Conservation (phyloP, 2,113 vertebrate genomes). For the Sigmodon hispidus region DNA sequence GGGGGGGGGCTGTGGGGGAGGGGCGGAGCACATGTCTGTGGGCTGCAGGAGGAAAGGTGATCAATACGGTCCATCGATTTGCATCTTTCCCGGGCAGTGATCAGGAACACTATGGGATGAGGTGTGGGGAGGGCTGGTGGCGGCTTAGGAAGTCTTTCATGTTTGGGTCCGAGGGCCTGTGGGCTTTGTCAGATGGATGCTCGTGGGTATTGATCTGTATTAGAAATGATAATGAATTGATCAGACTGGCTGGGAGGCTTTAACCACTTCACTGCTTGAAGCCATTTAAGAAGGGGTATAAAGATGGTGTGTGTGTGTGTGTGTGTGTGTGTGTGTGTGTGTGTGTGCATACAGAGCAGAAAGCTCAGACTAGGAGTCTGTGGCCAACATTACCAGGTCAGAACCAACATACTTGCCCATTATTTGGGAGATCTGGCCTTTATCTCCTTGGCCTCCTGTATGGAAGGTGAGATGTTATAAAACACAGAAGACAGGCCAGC, state of each 20-base stretch:
- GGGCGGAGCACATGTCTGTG: constrained; percentile 79
- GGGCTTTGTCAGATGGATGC: constrained; percentile 82
- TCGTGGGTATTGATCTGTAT: constrained; percentile 84
- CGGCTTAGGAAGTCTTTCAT: constrained; percentile 77
- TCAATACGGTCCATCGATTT: constrained; percentile 80
- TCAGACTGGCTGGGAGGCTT: constrained; percentile 79
- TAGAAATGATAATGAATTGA: constrained; percentile 89
- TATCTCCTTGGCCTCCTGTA: rapidly evolving
- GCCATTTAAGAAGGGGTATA: rapidly evolving
- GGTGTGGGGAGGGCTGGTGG: not conserved
- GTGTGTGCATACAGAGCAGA: not conserved
- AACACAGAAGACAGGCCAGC: not conserved
- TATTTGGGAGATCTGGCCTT: rapidly evolving
- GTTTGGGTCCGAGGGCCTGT: constrained; percentile 23
- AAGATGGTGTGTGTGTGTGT: not conserved
- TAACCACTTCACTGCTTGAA: constrained; percentile 79
- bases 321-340: not conserved
- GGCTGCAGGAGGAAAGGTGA: constrained; percentile 27
- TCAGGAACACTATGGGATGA: not conserved
- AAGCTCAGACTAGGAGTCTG: not conserved
- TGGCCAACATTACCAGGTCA: no score
- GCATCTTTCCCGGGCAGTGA: constrained; percentile 57
- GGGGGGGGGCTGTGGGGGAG: constrained; percentile 77
- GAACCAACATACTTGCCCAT: rapidly evolving
- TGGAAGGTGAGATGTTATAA: rapidly evolving